Evolutionary conservation across 1,140 invertebrate genomes (phyloP).

Genomic region (Mylabris phalerata): DNA sequence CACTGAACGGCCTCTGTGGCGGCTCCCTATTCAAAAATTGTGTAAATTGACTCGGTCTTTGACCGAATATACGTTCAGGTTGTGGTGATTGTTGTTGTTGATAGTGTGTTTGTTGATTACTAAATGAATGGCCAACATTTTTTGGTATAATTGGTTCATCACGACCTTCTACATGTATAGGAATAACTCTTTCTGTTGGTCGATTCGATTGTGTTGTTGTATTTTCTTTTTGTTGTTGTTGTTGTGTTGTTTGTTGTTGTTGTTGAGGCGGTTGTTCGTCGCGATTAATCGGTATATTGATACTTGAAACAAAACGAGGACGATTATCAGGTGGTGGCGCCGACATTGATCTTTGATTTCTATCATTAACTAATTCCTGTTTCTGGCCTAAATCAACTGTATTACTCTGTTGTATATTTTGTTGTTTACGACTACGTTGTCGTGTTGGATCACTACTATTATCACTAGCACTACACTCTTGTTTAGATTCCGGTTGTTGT

Average conservation of each 20-base stretch:
- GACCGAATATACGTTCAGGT: slow-evolving; percentile 32
- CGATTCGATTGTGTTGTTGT: slow-evolving; percentile 23
- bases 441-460: background rate
- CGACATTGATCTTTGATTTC: slow-evolving; percentile 61
- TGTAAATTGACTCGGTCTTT: slow-evolving; percentile 28
- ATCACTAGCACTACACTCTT: background rate
- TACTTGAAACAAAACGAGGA: slow-evolving; percentile 47
- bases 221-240: slow-evolving; percentile 20
- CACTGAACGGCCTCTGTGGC: slow-evolving; percentile 8
- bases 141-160: slow-evolving; percentile 66
- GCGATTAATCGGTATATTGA: slow-evolving; percentile 49
- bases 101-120: slow-evolving; percentile 21
- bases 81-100: slow-evolving; percentile 26
- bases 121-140: slow-evolving; percentile 28
- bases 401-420: slow-evolving; percentile 60
- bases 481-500: slow-evolving; percentile 10
- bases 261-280: slow-evolving; percentile 22
- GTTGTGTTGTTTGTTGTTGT: slow-evolving; percentile 39
- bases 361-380: slow-evolving; percentile 50
- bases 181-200: slow-evolving; percentile 66
- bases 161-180: slow-evolving; percentile 78
- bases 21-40: slow-evolving; percentile 23
- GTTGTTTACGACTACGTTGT: slow-evolving; percentile 28
- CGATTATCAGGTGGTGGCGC: slow-evolving; percentile 56
- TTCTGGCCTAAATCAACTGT: slow-evolving; percentile 70